phyloP scores from a whole-genome alignment of 1,140 invertebrate species.

The Drosophila seguyi region DNA sequence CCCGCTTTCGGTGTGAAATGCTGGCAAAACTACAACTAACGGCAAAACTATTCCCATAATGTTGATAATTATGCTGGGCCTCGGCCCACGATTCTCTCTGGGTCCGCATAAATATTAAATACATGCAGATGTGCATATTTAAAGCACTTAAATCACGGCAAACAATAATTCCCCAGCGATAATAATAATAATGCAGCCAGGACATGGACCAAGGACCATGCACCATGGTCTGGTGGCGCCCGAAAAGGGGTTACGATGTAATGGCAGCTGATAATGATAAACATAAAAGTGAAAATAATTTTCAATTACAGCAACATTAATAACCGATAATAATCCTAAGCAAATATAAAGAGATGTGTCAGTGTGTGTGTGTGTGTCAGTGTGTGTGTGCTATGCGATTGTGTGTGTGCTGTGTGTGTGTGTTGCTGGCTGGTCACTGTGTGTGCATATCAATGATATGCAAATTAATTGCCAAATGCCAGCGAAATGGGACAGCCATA shows the following conservation, averaged over 20 bases:
- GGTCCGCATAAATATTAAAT: slow-evolving; percentile 72
- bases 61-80: slow-evolving; percentile 63
- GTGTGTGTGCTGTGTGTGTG: slow-evolving; percentile 2
- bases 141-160: slow-evolving; percentile 75
- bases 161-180: slow-evolving; percentile 79
- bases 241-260: slow-evolving; percentile 24
- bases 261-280: slow-evolving; percentile 76
- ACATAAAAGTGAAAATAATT: slow-evolving; percentile 84
- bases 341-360: slow-evolving; percentile 56
- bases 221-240: not conserved
- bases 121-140: slow-evolving; percentile 39
- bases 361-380: not conserved
- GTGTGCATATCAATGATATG: slow-evolving; percentile 82
- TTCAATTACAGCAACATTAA: slow-evolving; percentile 84
- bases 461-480: slow-evolving; percentile 78
- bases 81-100: slow-evolving; percentile 20
- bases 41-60: slow-evolving; percentile 39
- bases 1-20: slow-evolving; percentile 13
- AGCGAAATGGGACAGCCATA: slow-evolving; percentile 51
- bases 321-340: slow-evolving; percentile 84
- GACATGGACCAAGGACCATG: slow-evolving; percentile 3
- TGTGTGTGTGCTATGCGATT: not conserved
- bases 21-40: slow-evolving; percentile 11
- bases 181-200: slow-evolving; percentile 43
- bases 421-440: slow-evolving; percentile 19